Base-by-base conservation (phyloP, 2,797 vertebrate species). In the Vespertilio murinus region DNA sequence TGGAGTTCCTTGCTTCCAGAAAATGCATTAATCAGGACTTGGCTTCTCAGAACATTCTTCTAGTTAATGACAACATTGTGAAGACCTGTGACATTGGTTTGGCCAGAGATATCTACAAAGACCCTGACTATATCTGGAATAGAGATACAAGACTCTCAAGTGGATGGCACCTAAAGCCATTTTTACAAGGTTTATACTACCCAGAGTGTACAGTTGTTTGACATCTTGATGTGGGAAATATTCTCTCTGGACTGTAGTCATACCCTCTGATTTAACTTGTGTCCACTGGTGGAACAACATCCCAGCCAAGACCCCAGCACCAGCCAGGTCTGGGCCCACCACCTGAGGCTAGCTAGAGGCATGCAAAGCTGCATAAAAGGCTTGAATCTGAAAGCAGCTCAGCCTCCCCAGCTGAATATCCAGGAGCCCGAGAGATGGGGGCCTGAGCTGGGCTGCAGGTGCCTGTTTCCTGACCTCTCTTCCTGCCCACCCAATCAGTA, bases 91-190 rank as follows among this genome's bases (percentile, higher is more conserved):
- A 99, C 97, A 99, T 99, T 23, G 99, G 99, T 89, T 98, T 99
- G 0, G 99, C 99, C 84, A 98, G 99, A 95, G 99, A 99, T 54
- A 98, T 99, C 88, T 99, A 99, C 92, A 99, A 99, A 98, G 99
- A 99, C 96, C 99, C 99, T 0, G 99, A 99, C 97, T 99, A 99
- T 3, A 99, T 99, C 14, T 98, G 99, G 95, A 99, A 99, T 98
- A 99, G 99, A 98, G 99, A 99, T 92, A 99, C 99, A 88, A 97
- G 99, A 96, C 99, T 99, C 49, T 99, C 99, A 99, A 99, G 96
- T 99, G 99, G 99, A 99, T 99, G 99, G 99, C 99, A 64, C 99
- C 99, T 70, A 99, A 99, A 97, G 99, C 99, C 89, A 99, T 99
- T 97, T 99, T 95, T 99, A 99, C 98, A 99, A 99, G 98, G 98